Base-by-base conservation (phyloP, 1,140 invertebrate genomes). In the Cheumatopsyche charites region DNA sequence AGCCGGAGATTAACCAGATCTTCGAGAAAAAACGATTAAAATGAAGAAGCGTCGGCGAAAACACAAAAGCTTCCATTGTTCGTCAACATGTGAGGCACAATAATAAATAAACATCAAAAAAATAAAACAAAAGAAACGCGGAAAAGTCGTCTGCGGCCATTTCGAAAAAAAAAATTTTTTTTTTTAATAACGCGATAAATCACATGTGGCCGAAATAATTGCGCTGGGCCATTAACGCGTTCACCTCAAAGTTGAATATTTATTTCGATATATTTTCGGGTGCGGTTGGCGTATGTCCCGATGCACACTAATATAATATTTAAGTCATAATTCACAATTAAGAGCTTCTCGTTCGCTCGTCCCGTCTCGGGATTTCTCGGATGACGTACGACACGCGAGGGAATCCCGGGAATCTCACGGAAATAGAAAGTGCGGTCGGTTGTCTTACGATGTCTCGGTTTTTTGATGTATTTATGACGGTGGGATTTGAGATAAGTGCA, bases 251-350 rank as follows among this genome's bases (percentile, higher is more conserved):
- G 9, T 36, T n/a, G n/a, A n/a, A n/a, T n/a, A n/a, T 4, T 36
- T 36, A 9, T 36, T 36, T 36, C 9, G 9, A 36, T 36, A 4
- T 36, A 36, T 36, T 36, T 36, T 9, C 29, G 3, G 29, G 29
- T 36, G 29, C 29, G 29, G 29, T 36, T 36, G 29, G 29, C 29
- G 9, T 36, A 36, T 4, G 29, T 36, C 29, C 29, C 29, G 29
- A 36, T 36, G 29, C 9, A 9, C 9, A 36, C 29, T 36, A 36
- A 36, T 36, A 36, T 36, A 3, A 9, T 36, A n/a, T 43, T 73
- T 45, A 36, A 9, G 65, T 72, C 69, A 74, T 74, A 74, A 74
- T 69, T 74, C 73, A 74, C 70, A 61, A 67, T 66, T 69, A 71
- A 74, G 65, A 74, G 73, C 70, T 69, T 49, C 69, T 41, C 29